phyloP scores from a whole-genome alignment of 2,113 vertebrate species.

The Myiozetetes cayanensis region DNA sequence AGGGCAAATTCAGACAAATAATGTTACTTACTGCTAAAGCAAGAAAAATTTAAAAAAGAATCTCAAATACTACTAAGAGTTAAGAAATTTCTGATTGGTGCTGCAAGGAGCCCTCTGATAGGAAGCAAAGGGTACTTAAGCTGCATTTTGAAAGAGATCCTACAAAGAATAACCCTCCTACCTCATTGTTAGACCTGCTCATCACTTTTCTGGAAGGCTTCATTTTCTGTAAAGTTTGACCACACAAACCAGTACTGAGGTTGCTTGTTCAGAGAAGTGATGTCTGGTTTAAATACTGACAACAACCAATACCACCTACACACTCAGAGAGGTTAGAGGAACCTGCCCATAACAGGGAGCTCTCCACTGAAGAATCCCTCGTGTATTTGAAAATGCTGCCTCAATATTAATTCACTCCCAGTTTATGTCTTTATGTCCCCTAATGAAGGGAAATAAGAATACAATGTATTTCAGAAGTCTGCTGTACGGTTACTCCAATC shows the following conservation, averaged over 20 bases:
- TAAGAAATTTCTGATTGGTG: slow-evolving; percentile 42
- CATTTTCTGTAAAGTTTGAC: slow-evolving; percentile 66
- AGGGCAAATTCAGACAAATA: not conserved
- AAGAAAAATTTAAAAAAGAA: not conserved
- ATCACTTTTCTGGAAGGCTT: slow-evolving; percentile 63
- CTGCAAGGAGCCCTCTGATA: slow-evolving; percentile 32
- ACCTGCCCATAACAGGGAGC: not conserved
- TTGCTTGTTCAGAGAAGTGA: slow-evolving; percentile 36
- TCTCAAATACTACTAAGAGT: not conserved
- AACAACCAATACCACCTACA: slow-evolving; percentile 7
- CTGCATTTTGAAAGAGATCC: slow-evolving; percentile 42
- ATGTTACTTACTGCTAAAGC: not conserved
- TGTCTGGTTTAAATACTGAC: slow-evolving; percentile 24
- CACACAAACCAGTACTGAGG: slow-evolving; percentile 61
- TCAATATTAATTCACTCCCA: not conserved
- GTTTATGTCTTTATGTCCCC: not conserved
- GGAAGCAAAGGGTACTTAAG: slow-evolving; percentile 40
- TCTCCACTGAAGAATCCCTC: not conserved
- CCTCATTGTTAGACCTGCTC: slow-evolving; percentile 65
- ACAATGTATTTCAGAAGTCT: not conserved
- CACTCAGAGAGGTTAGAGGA: not conserved
- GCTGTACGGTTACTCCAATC: not conserved
- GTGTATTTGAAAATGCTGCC: not conserved
- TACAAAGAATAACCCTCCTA: slow-evolving; percentile 53
- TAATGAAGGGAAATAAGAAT: not conserved